phyloP scores from a whole-genome alignment of 2,113 vertebrate species.

The Marcusenius ussheri region DNA sequence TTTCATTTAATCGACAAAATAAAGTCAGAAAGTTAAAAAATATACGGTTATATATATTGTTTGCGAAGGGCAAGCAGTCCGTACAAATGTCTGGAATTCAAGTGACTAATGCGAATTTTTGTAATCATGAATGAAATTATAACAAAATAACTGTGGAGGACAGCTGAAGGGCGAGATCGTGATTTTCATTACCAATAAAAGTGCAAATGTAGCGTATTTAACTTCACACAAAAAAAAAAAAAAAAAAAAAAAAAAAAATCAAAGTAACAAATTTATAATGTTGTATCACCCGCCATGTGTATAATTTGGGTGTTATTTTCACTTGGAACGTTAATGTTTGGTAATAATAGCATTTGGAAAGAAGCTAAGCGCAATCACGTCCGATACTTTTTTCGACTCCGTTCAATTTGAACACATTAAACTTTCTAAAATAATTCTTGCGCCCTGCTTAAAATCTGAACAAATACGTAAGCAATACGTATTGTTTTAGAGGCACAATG shows the following conservation, averaged over 20 bases:
- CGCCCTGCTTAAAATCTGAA: background rate
- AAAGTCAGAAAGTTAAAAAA: slow-evolving; percentile 1
- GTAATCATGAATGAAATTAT: background rate
- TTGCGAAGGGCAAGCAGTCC: background rate
- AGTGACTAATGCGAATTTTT: background rate
- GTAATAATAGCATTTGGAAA: background rate
- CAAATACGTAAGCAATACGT: background rate
- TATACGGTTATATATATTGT: background rate
- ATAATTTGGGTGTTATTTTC: background rate
- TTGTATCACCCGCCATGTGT: background rate
- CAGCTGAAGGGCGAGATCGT: slow-evolving; percentile 36
- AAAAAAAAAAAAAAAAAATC: background rate
- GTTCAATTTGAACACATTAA: background rate
- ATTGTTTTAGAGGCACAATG: background rate
- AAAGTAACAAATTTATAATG: background rate
- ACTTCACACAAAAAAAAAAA: background rate
- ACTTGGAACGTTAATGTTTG: background rate
- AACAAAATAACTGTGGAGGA: slow-evolving; percentile 30
- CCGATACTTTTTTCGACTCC: background rate
- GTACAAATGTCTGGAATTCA: background rate
- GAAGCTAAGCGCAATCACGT: background rate
- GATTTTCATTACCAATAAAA: background rate
- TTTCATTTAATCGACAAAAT: background rate
- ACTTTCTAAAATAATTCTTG: background rate
- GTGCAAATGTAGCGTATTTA: background rate